Evolutionary conservation across 2,797 vertebrate species (phyloP).

Genomic region (Spea hammondii): DNA sequence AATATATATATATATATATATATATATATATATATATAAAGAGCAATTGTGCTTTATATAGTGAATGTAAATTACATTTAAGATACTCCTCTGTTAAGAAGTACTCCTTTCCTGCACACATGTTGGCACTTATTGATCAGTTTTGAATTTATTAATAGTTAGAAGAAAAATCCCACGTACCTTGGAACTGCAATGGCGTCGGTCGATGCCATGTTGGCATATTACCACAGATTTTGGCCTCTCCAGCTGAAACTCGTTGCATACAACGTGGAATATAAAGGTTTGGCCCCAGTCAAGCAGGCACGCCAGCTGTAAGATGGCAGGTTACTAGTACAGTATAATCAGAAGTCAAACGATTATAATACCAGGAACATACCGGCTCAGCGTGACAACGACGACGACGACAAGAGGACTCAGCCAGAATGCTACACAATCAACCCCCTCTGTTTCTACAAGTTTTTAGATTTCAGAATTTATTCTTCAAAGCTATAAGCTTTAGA

Average conservation of each 20-base stretch:
- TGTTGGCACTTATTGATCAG: no score
- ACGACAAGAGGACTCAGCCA: conserved; percentile 16
- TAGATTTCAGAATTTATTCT: conserved; percentile 6
- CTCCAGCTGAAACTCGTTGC: conserved; percentile 92
- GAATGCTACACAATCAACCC: conserved; percentile 7
- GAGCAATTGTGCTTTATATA: no score
- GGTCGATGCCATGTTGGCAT: conserved; percentile 94
- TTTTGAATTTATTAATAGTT: no score
- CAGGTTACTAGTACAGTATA: conserved; percentile 26
- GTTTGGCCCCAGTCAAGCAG: conserved; percentile 91
- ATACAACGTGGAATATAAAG: conserved; percentile 90
- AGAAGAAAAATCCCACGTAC: conserved; percentile 62
- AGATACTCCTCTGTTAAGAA: no score
- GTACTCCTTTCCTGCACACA: no score
- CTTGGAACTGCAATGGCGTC: conserved; percentile 90
- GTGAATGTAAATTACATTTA: no score
- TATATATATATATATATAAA: no score
- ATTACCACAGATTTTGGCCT: conserved; percentile 87
- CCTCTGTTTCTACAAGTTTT: background rate
- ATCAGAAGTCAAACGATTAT: background rate
- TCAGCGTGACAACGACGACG: conserved; percentile 16
- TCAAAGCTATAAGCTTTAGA: background rate
- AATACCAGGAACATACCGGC: conserved; percentile 29
- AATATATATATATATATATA: no score
- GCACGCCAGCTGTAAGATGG: conserved; percentile 75